Evolutionary conservation across 37 sponge, comb jelly and placozoan genomes (phyloP), one percentile per base, ranked within the genome.

Genomic region (Chondrosia reniformis): DNA sequence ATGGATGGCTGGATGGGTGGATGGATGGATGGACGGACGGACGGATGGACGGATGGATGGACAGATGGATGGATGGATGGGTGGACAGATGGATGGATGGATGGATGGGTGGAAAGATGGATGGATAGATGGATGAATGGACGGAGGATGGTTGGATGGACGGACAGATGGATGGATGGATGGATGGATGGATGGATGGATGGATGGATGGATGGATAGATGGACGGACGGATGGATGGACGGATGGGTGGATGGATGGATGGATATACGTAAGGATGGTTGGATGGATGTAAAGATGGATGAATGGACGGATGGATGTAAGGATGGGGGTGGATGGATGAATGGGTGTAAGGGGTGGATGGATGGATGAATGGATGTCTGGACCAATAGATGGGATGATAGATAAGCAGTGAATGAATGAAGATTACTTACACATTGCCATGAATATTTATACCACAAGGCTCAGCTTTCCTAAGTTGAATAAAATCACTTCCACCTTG

Each of bases 311-410:
- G 19, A 9, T 71, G 73, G 8, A 22, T 31, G 39, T 71, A 22
- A 36, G 73, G 27, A 22, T 31, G 73, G 27, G 73, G 27, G 73
- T 71, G 73, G 27, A 41, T 71, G 73, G 27, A 41, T 71, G 73
- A 36, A 41, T 71, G 73, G 27, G 73, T 71, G 36, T 71, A 41
- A 36, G 73, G 63, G 13, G 63, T 12, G 27, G 8, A 24, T 71
- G 41, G 27, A 41, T 71, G 73, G n/a, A n/a, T n/a, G n/a, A n/a
- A n/a, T n/a, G n/a, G n/a, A n/a, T n/a, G n/a, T n/a, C n/a, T n/a
- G n/a, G n/a, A n/a, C n/a, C n/a, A n/a, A n/a, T n/a, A n/a, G 33
- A n/a, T n/a, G n/a, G n/a, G n/a, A n/a, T n/a, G n/a, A n/a, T n/a
- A n/a, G n/a, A n/a, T n/a, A n/a, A n/a, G n/a, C n/a, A n/a, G n/a